These are phyloP conservation scores for Rhynchomys soricoides DNA, from an alignment of 2,113 vertebrate genomes.

Conservation along the genomic window DNA sequence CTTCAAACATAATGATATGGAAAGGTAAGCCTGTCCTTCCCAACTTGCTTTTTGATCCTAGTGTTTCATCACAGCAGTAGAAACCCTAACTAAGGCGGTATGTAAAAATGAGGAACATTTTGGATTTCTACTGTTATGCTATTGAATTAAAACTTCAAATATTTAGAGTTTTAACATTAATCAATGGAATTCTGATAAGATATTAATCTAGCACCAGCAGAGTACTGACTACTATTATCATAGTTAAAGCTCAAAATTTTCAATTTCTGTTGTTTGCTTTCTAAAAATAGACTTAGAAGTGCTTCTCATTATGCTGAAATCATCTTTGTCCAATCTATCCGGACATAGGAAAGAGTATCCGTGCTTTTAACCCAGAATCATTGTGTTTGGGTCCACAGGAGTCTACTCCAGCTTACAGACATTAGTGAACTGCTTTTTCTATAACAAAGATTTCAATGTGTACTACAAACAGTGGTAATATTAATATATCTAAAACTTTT, in stretches of 20 bases:
- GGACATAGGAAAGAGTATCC: not conserved
- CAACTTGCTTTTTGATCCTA: not conserved
- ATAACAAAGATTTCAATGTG: not conserved
- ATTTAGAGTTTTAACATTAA: not conserved
- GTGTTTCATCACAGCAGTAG: not conserved
- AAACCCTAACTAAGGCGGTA: not conserved
- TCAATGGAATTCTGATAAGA: not conserved
- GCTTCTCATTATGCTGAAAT: not conserved
- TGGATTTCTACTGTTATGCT: not conserved
- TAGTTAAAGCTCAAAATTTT: not conserved
- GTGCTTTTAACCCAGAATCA: not conserved
- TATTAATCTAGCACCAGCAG: not conserved
- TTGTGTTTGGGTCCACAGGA: not conserved
- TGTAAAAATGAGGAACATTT: not conserved
- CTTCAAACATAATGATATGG: not conserved
- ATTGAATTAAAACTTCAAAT: not conserved
- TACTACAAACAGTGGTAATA: not conserved
- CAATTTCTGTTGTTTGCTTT: not conserved
- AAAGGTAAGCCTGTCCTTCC: not conserved
- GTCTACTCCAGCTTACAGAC: not conserved
- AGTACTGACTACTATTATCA: not conserved
- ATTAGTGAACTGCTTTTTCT: not conserved
- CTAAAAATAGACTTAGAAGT: not conserved
- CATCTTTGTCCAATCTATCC: not conserved
- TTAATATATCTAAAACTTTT: not conserved